Evolutionary conservation across 2,113 vertebrate genomes (phyloP).

Genomic region (Paratilapia polleni): DNA sequence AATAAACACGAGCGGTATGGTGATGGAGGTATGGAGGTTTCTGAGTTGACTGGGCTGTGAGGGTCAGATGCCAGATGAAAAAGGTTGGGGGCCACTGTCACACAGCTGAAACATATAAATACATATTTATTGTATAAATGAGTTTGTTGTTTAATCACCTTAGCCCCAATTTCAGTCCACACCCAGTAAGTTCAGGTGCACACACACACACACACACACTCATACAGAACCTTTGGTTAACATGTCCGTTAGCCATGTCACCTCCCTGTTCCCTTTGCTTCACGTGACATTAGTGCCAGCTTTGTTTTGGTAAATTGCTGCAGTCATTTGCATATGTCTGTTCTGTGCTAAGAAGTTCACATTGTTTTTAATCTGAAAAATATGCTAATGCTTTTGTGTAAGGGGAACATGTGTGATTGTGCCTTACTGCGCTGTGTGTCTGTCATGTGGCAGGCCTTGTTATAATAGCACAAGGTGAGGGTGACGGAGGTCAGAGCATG

Average conservation of each 20-base stretch:
- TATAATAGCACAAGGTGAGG: constrained; percentile 61
- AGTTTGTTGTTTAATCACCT: neutral
- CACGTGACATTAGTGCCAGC: constrained; percentile 40
- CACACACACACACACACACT: neutral
- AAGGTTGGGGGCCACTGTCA: neutral
- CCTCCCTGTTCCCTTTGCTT: constrained; percentile 9
- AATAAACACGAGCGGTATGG: neutral
- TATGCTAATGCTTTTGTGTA: constrained; percentile 63
- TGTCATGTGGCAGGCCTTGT: constrained; percentile 32
- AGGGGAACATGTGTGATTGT: constrained; percentile 16
- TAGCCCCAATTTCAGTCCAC: neutral
- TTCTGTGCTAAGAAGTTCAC: constrained; percentile 61
- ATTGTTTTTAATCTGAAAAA: constrained; percentile 70
- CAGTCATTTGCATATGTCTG: constrained; percentile 72
- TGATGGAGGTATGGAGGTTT: neutral
- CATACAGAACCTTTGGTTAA: neutral
- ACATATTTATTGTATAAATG: neutral
- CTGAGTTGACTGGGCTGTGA: neutral
- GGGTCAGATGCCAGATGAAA: neutral
- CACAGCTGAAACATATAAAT: neutral
- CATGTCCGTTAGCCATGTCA: constrained; percentile 1
- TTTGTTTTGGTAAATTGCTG: constrained; percentile 76
- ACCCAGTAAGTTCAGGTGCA: neutral
- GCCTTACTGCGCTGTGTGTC: neutral
- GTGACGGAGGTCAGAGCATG: constrained; percentile 61